phyloP scores from a whole-genome alignment of 2,797 vertebrate species.

The Enteromius unitaeniatus region DNA sequence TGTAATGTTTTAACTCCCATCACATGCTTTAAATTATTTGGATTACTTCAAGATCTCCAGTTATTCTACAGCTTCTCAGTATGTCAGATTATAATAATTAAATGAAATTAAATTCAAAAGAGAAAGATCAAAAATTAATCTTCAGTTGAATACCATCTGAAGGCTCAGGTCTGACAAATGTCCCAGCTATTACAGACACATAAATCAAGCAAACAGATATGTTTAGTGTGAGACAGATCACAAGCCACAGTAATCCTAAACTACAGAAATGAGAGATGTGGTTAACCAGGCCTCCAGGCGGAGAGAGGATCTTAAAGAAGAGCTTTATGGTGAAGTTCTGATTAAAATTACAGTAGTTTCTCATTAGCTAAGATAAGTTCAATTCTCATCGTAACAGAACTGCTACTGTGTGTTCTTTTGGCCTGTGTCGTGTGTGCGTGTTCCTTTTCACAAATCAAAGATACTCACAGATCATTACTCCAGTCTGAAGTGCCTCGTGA shows the following conservation, averaged over 20 bases:
- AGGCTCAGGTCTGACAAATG: neutral
- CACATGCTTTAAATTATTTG: conserved; percentile 71
- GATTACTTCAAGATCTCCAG: conserved; percentile 68
- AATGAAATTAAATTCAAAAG: neutral
- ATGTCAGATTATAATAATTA: conserved; percentile 44
- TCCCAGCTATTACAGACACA: conserved; percentile 9
- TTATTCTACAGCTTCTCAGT: conserved; percentile 66
- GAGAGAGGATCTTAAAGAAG: conserved; percentile 19
- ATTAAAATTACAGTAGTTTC: conserved; percentile 14
- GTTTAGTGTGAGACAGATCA: conserved; percentile 32
- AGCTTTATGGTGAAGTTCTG: conserved; percentile 12
- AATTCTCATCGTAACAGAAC: conserved; percentile 2
- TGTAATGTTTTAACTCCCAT: conserved; percentile 67
- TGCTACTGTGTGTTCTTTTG: neutral
- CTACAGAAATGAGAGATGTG: conserved; percentile 3
- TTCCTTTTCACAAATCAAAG: neutral
- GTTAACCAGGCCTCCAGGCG: conserved; percentile 10
- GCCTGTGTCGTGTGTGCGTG: neutral
- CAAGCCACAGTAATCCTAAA: neutral
- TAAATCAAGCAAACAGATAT: conserved; percentile 27
- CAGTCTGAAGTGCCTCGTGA: too few species aligned
- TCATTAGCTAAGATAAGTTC: conserved; percentile 12
- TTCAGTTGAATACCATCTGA: conserved; percentile 4
- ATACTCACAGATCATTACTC: neutral
- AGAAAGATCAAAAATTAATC: conserved; percentile 3